Evolutionary conservation across 2,797 vertebrate species (phyloP).

Genomic region (Chrosomus eos): DNA sequence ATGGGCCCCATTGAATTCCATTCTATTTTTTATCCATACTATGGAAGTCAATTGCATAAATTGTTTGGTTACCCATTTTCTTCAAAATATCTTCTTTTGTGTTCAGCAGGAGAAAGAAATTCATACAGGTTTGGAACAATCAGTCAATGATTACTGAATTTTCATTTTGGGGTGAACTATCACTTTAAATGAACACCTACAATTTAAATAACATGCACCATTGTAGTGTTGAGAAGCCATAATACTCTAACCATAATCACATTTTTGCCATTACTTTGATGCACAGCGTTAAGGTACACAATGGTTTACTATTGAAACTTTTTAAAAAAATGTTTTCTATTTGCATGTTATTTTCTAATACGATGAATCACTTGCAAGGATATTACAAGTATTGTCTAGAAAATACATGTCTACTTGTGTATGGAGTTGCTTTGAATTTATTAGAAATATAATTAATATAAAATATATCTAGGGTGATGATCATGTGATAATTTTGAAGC

Average conservation of each 20-base stretch:
- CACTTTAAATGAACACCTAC: not conserved
- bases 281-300: not conserved
- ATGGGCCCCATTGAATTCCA: too few species aligned
- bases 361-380: not conserved
- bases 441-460: not conserved
- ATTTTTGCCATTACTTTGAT: constrained; percentile 6
- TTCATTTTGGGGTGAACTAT: too few species aligned
- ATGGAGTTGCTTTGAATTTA: not conserved
- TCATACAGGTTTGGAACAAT: too few species aligned
- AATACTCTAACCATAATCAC: not conserved
- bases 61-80: too few species aligned
- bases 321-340: too few species aligned
- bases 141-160: too few species aligned
- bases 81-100: too few species aligned
- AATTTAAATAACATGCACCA: constrained; percentile 4
- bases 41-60: too few species aligned
- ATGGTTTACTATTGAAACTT: too few species aligned
- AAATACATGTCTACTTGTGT: not conserved
- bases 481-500: not conserved
- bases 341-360: too few species aligned
- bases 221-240: not conserved
- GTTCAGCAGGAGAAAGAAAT: too few species aligned
- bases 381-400: not conserved
- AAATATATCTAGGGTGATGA: not conserved
- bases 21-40: too few species aligned